Percentiles rank a stretch among this genome's conserved stretches.
phyloP scores from a whole-genome alignment of 2,113 vertebrate genomes.

The Gadus macrocephalus region DNA sequence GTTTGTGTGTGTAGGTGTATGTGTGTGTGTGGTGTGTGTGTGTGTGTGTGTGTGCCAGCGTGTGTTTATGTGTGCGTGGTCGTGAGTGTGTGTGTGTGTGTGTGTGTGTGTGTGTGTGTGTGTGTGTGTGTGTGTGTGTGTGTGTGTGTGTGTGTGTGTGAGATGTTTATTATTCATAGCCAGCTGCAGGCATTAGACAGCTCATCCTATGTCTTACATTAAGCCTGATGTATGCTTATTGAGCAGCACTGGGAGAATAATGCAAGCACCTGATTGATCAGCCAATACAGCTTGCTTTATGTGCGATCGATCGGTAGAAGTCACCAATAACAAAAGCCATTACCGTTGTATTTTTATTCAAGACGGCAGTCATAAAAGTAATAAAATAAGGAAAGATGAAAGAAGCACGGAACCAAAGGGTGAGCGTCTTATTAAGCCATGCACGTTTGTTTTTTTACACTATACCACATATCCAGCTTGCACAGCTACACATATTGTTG shows the following conservation, averaged over 20 bases:
- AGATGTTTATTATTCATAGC: slow-evolving; percentile 29
- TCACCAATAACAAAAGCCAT: slow-evolving; percentile 41
- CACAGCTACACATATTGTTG: no score
- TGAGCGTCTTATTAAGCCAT: slow-evolving; percentile 12
- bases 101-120: not conserved
- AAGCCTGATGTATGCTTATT: slow-evolving; percentile 60
- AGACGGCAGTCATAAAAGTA: slow-evolving; percentile 50
- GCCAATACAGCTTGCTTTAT: slow-evolving; percentile 59
- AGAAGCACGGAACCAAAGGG: slow-evolving; percentile 35
- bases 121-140: not conserved
- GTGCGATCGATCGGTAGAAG: slow-evolving; percentile 53
- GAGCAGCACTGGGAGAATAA: slow-evolving; percentile 45
- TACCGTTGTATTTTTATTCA: slow-evolving; percentile 49
- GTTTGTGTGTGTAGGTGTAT: not conserved
- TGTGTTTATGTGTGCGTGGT: no score
- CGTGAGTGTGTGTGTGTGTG: not conserved
- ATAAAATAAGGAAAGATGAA: slow-evolving; percentile 26
- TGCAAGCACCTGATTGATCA: slow-evolving; percentile 53
- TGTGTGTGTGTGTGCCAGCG: no score
- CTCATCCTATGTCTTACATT: slow-evolving; percentile 52
- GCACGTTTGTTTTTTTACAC: not conserved
- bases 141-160: not conserved
- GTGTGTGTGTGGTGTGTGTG: not conserved
- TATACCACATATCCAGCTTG: no score
- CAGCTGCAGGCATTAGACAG: slow-evolving; percentile 46